Conservation (phyloP, 2,113 vertebrate species). For the Hyla sarda region DNA sequence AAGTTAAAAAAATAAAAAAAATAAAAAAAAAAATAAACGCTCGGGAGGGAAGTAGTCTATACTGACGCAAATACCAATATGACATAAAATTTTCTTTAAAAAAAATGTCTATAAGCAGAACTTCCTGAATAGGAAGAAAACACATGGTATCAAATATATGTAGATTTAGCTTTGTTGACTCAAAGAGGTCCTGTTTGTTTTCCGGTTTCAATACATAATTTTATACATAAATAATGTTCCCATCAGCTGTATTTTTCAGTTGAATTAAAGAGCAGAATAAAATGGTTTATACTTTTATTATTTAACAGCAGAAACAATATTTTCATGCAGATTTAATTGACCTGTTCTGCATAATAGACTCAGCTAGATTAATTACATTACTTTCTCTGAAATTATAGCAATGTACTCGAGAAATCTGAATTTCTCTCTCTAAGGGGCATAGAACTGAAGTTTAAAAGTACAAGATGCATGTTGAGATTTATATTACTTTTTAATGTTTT, state of each 20-base stretch:
- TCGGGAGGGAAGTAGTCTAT: too few species aligned
- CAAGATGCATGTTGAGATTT: background rate
- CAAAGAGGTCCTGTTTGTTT: too few species aligned
- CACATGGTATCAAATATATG: background rate
- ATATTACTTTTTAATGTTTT: background rate
- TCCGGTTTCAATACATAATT: too few species aligned
- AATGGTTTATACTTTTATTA: background rate
- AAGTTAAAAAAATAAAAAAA: too few species aligned
- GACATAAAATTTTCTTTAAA: too few species aligned
- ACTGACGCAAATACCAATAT: too few species aligned
- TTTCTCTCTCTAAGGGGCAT: background rate
- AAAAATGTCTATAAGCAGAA: too few species aligned
- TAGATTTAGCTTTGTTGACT: background rate
- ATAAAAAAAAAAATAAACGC: too few species aligned
- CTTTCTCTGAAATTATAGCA: background rate
- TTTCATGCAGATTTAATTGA: background rate
- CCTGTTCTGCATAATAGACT: background rate
- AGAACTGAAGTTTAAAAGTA: background rate
- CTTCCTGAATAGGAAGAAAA: too few species aligned
- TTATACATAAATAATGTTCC: background rate
- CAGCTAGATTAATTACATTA: background rate
- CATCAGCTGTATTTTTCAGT: background rate
- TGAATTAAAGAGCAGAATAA: background rate
- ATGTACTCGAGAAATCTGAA: background rate
- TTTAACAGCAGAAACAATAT: constrained; percentile 2